Base-by-base conservation (phyloP, 2,797 vertebrate species). In the Danio kyathit region DNA sequence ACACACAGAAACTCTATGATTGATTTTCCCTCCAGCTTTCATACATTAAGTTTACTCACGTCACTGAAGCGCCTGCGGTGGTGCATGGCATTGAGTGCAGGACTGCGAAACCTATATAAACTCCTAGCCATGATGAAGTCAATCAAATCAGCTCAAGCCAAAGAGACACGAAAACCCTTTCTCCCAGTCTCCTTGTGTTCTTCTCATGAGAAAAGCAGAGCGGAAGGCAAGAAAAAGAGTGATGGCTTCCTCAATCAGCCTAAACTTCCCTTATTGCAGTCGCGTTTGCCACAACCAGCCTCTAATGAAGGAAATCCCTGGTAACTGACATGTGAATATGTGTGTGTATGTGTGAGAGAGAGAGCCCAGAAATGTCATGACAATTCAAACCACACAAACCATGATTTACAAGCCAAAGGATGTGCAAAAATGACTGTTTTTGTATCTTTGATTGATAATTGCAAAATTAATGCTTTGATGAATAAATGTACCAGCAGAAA, bases 51-150 rank as follows among this genome's bases (percentile, higher is more conserved):
- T n/a, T 14, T 5, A 94, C 93, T 95, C 88, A 94, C 93, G 82
- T 94, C 92, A 21, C 93, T 94, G 86, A 89, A 44, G 79, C 93
- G 87, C 64, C 92, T 90, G 84, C 91, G 91, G 74, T 87, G 90
- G 56, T 85, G 86, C 43, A 85, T 81, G 51, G 90, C 87, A 49
- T 82, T 87, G 57, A 84, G 81, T 52, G 87, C 69, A 29, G 91
- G 88, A 82, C 85, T 86, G 72, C 60, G 79, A 81, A 86, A 83
- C 84, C 56, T 48, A 81, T 86, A 54, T 46, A 74, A 59, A 38
- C 84, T 88, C 87, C 90, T 88, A 13, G 85, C 87, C 75, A 90
- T 89, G 76, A 83, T 90, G 83, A 89, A 86, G 54, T 90, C 89
- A 56, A 49, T 11, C 43, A 77, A 64, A 80, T 16, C 9, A 70